Evolutionary conservation across 2,113 vertebrate species (phyloP), one percentile per base, ranked within the genome.

Genomic region (Campylomormyrus tamandua): DNA sequence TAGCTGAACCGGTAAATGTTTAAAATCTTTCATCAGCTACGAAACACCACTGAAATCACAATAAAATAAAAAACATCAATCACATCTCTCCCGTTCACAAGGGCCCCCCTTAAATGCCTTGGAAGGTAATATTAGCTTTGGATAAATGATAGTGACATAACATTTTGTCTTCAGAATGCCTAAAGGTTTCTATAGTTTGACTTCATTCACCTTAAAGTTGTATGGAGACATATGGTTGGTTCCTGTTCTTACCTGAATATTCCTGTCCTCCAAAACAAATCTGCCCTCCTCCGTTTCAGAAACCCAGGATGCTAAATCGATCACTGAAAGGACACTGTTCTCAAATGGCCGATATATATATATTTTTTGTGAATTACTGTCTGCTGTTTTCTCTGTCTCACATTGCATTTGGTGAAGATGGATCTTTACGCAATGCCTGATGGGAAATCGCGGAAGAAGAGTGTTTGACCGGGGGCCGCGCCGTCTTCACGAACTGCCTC

Each of bases 1-100:
- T 97, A 96, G 93, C 58, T 19, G n/a, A 77, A 62, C 53, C 85
- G 88, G 90, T 90, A 90, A 24, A 19, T 53, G 15, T 42, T 19
- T 80, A 35, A 39, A 80, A 15, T 7, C 3, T 39, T 21, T 19
- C 74, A 39, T 35, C 74, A 8, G 35, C 3, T 46, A 84, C 1
- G 19, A 84, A 84, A 84, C 24, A 24, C 11, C 45, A 3, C 27
- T 35, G 66, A 35, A 35, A 42, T 80, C 10, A 39, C 35, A 80
- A 15, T 80, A 80, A 42, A 80, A 19, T 80, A 39, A 15, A 77
- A 77, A 19, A 77, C 27, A 77, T 39, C 10, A 39, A 19, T 35
- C 70, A 77, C 70, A 17, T 10, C 13, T 45, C 10, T 48, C 46
- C 17, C 46, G 1, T 42, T 19, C 13, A 80, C 13, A 42, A 39